Base-by-base conservation (phyloP, 2,797 vertebrate genomes). In the Pangasius mekongensis region DNA sequence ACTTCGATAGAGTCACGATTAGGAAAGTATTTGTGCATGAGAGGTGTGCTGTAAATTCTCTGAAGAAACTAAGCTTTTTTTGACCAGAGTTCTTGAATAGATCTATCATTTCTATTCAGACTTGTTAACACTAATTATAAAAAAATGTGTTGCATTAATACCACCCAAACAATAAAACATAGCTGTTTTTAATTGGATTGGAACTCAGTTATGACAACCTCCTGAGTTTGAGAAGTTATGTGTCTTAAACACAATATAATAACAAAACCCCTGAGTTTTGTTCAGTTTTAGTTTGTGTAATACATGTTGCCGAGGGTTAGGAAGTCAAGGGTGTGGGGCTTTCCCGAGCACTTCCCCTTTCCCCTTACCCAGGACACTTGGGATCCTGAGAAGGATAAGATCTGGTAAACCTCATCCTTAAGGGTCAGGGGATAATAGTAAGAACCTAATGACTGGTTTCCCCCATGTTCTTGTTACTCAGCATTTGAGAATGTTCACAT, bases 1-100 rank as follows among this genome's bases (percentile, higher is more conserved):
- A 93, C 89, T 92, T 83, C 33, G 84, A 30, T 91, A 73, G 89
- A 86, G 93, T 94, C 93, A 94, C 91, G 82, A 91, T 93, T 86
- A 83, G 91, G 91, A 93, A 93, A 89, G 78, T 83, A 88, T 91
- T 89, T 88, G 74, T 87, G 47, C 47, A 84, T 1, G 87, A 82
- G 78, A 60, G 62, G 90, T 87, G 84, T 82, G 83, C 88, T 92
- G 91, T 91, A 93, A 92, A 92, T 87, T 91, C 87, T 76, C 74
- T 87, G 60, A 73, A 88, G 73, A 54, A 77, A 87, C 62, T n/a
- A n/a, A n/a, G n/a, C n/a, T 91, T 92, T 62, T 47, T n/a, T n/a
- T 24, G 16, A 43, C 20, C 14, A 54, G 14, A 16, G 52, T 20
- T 18, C 13, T 81, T 82, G 20, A 60, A 81, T 7, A 77, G n/a